Base-by-base conservation (phyloP, 2,113 vertebrate genomes). In the Plectropomus leopardus region DNA sequence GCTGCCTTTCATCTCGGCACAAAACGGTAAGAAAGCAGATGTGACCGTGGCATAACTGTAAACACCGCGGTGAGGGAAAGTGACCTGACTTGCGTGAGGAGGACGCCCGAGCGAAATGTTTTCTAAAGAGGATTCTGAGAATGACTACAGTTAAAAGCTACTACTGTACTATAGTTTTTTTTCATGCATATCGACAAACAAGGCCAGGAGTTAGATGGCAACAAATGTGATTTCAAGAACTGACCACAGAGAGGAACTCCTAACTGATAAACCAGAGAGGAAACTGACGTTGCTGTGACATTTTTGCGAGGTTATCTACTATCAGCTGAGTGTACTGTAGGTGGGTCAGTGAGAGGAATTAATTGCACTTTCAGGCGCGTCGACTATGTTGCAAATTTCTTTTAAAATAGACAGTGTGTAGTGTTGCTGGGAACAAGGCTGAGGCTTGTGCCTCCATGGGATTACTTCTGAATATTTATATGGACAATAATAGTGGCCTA, bases 1-100 rank as follows among this genome's bases (percentile, higher is more conserved):
- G 92, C 86, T 94, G 80, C 92, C 92, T 7, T 82, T 88, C 82
- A 75, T 59, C 87, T 89, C 88, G 67, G 89, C 94, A 66, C 95
- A 95, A 65, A 95, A 93, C 93, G 95, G 95, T 95, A 95, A 94
- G 95, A 32, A 75, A 57, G 74, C 75, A 83, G 73, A 69, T 84
- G 83, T 80, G 85, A 64, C 76, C 76, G 1, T 54, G 66, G 50
- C 61, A 51, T 72, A 5, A 44, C 24, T 79, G 87, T 61, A 59
- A 78, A 76, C 66, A 42, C n/a, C 34, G 69, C 82, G 36, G 23
- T 42, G 36, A 72, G 77, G 60, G 57, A 72, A 86, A 78, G 88
- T 80, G 87, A 83, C 86, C 80, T 80, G 85, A 78, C 81, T 76
- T 77, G 70, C 47, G 72, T 54, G 83, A 69, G 36, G 76, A 80